Evolutionary conservation across 2,113 vertebrate species (phyloP), one percentile per base, ranked within the genome.

Genomic region (Ceyx melanurus): DNA sequence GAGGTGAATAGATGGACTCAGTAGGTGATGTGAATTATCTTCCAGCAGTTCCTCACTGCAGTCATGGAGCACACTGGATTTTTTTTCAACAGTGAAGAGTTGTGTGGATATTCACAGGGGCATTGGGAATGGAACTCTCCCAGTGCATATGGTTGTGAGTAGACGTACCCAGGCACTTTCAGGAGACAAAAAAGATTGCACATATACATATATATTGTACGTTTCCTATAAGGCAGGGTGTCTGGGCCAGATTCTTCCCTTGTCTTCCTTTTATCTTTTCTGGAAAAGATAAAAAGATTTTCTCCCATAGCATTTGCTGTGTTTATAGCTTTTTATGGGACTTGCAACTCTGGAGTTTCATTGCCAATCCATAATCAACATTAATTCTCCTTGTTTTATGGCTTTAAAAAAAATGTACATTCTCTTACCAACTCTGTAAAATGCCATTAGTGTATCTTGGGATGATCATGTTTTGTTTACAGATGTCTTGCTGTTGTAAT

Each of bases 331-430:
- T 67, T 93, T 91, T 86, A 83, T 82, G 65, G 43, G 56, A 26
- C 53, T 37, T 51, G 66, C 21, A 83, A 19, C 45, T 84, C 45
- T 23, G 56, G 72, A 61, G 29, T 80, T 80, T 91, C 68, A 64
- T 76, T 79, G 54, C 80, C 1, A 3, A 74, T 90, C 43, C 50
- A 11, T 79, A 87, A 94, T 95, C 62, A 76, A 10, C 31, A 35
- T 73, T 90, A 93, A 92, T 92, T 92, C 81, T 80, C 26, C 37
- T 81, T 28, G 8, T 93, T 92, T 90, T 87, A 85, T 82, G 46
- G 35, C 88, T 91, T 89, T 60, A 40, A 90, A 88, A 90, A 90
- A 90, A 90, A 82, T 28, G 35, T 77, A 37, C 73, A 23, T 31
- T 31, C 28, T 70, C 31, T 77, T 56, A 23, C 61, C 28, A 68